Evolutionary conservation across 1,140 invertebrate genomes (phyloP), one percentile per base, ranked within the genome.

Genomic region (Phthorimaea operculella): DNA sequence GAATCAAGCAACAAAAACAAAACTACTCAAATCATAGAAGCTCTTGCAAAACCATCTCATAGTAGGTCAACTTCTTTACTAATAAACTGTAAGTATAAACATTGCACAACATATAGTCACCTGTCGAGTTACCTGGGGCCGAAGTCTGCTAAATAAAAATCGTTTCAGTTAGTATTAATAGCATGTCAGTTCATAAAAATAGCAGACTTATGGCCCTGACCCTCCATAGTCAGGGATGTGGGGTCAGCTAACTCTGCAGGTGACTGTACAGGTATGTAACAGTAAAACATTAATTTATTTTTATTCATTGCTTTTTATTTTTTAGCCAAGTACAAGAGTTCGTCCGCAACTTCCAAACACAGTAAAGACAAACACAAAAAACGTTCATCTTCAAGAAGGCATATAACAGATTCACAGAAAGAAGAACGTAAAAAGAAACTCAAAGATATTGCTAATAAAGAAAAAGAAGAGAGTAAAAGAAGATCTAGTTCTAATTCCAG

Each of bases 381-480:
- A 52, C 57, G 65, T 28, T 60, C 58, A 39, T 60, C 51, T 33
- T 57, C 64, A 33, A 81, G 74, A 70, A 66, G 33, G 49, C 52
- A 56, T 34, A 73, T 76, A 14, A 66, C 63, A 28, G 62, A 64
- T 34, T 70, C 68, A 57, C 71, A 76, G 66, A 84, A 81, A 61
- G 79, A 84, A 68, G 75, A 78, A 54, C 68, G 79, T n/a, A 81
- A 74, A 58, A 74, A 63, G 52, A 84, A 74, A 61, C 62, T 84
- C 7, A 76, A 75, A 61, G 76, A 75, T 70, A 68, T 84, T 56
- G 79, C 80, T 21, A 51, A 47, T n/a, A 82, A 84, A 62, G 64
- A 63, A n/a, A 82, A 75, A 62, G 68, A 60, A 51, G 33, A 51
- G 15, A 52, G 42, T 17, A 48, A 11, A 52, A 50, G 45, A 54